Conservation (phyloP, 1,140 invertebrate species). For the Druon quercuslanigerum region DNA sequence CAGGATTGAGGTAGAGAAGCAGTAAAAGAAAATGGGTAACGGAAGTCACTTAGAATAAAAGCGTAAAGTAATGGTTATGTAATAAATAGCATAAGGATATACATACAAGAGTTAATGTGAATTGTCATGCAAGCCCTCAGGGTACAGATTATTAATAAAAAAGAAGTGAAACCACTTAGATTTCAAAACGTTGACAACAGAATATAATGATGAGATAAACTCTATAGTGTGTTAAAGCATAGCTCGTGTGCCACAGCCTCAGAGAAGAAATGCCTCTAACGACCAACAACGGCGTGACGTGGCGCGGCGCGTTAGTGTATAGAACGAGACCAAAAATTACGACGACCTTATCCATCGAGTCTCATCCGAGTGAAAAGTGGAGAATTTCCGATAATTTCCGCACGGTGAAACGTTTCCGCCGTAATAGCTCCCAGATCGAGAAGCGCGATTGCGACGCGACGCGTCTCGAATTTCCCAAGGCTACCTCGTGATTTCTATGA, state of each 20-base stretch:
- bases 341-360: not conserved
- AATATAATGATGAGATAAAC: too few relatives aligned
- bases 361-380: slow-evolving; percentile 5
- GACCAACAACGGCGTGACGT: not conserved
- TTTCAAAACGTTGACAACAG: too few relatives aligned
- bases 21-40: too few relatives aligned
- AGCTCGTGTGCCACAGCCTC: not conserved
- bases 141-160: too few relatives aligned
- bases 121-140: too few relatives aligned
- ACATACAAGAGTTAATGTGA: too few relatives aligned
- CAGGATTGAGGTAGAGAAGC: too few relatives aligned
- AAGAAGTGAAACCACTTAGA: too few relatives aligned
- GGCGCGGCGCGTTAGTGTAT: not conserved
- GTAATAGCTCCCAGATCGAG: slow-evolving; percentile 8
- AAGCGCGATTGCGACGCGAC: slow-evolving; percentile 2
- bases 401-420: slow-evolving; percentile 10
- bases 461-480: slow-evolving; percentile 13
- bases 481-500: slow-evolving; percentile 18
- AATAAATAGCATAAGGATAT: too few relatives aligned
- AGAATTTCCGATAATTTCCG: slow-evolving; percentile 24
- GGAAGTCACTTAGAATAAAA: too few relatives aligned
- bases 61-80: too few relatives aligned
- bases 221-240: too few relatives aligned
- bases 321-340: slow-evolving; percentile 4
- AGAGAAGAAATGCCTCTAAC: not conserved